phyloP scores from a whole-genome alignment of 2,797 vertebrate genomes.

The Cirrhinus mrigala region DNA sequence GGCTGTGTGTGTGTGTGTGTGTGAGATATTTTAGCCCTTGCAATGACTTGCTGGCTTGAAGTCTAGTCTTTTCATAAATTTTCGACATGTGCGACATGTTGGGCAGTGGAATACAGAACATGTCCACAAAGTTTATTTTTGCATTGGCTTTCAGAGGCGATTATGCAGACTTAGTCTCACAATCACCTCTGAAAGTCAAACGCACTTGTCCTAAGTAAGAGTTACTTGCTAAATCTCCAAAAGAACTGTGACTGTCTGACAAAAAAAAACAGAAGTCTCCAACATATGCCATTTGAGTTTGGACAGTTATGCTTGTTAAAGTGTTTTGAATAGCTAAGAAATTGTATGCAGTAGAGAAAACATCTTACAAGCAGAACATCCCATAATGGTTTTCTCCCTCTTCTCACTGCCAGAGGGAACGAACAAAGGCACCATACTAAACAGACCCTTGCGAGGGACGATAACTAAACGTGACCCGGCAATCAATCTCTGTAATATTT shows the following conservation, averaged over 20 bases:
- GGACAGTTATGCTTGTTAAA: slow-evolving; percentile 2
- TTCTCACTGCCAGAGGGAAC: slow-evolving; percentile 47
- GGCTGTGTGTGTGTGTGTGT: neutral
- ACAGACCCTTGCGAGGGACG: slow-evolving; percentile 67
- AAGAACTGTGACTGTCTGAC: neutral
- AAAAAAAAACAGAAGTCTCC: neutral
- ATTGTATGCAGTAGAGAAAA: neutral
- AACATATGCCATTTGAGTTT: neutral
- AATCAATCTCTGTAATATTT: slow-evolving; percentile 81
- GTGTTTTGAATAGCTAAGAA: slow-evolving; percentile 14
- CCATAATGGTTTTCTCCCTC: slow-evolving; percentile 30
- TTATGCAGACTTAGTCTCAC: neutral
- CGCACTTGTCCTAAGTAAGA: neutral
- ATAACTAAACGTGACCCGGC: slow-evolving; percentile 75
- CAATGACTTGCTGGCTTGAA: neutral
- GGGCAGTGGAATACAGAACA: neutral
- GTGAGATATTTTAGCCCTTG: neutral
- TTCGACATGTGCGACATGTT: neutral
- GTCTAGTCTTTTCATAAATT: neutral
- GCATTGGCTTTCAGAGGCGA: neutral
- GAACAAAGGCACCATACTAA: slow-evolving; percentile 63
- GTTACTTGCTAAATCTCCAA: neutral
- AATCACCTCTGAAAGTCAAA: neutral
- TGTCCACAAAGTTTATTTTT: neutral
- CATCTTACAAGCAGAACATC: neutral